These are phyloP conservation scores for Heterotis niloticus DNA, from an alignment of 2,113 vertebrate genomes.

Conservation along the genomic window DNA sequence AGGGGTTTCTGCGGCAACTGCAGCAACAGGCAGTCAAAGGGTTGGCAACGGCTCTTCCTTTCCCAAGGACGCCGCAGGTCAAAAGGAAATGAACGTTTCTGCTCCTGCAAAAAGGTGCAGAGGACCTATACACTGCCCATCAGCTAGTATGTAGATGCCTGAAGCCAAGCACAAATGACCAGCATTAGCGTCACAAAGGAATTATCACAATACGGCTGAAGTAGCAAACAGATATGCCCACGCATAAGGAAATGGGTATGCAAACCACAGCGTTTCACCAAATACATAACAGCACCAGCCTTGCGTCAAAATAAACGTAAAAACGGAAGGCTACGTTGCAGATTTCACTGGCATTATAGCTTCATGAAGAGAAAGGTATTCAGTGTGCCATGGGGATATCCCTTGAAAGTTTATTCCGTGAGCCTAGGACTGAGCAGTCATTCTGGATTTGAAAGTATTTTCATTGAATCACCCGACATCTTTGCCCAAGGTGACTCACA, in stretches of 20 bases:
- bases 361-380: neutral
- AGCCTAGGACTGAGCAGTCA: neutral
- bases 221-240: constrained; percentile 47
- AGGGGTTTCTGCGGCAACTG: constrained; percentile 32
- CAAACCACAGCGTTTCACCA: neutral
- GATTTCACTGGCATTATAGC: neutral
- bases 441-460: neutral
- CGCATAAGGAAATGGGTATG: constrained; percentile 36
- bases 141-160: neutral
- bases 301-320: neutral
- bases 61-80: constrained; percentile 44
- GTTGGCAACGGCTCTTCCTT: constrained; percentile 47
- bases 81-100: constrained; percentile 27
- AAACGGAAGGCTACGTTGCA: neutral
- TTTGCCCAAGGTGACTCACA: too few species aligned
- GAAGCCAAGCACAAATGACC: constrained; percentile 43
- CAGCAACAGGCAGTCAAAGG: constrained; percentile 48
- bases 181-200: constrained; percentile 64
- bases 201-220: constrained; percentile 3
- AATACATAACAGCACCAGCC: neutral
- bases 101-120: neutral
- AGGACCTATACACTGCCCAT: neutral
- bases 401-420: neutral
- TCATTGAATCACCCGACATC: too few species aligned
- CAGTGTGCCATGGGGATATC: neutral